Percentiles rank a stretch among this genome's conserved stretches.
phyloP scores from a whole-genome alignment of 35 echinoderm and acorn worm species.

The Lytechinus variegatus region DNA sequence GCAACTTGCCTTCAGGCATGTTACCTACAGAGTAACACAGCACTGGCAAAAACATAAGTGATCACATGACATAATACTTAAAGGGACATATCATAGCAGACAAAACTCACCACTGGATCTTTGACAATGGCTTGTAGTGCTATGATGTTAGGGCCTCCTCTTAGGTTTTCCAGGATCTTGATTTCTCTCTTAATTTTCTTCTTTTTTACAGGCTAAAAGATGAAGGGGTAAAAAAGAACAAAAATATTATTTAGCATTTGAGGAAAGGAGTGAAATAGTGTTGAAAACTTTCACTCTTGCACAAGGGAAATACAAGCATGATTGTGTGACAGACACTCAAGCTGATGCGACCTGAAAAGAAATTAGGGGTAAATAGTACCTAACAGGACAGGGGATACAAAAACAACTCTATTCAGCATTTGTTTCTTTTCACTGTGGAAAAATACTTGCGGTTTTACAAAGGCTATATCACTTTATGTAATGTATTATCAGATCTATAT shows the following conservation, averaged over 20 bases:
- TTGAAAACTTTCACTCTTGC: background rate
- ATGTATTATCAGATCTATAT: background rate
- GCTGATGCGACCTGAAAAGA: background rate
- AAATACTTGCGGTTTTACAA: background rate
- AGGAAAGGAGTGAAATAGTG: background rate
- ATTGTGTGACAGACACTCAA: background rate
- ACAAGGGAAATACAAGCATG: background rate
- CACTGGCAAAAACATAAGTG: background rate
- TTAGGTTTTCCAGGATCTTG: slow-evolving; percentile 96
- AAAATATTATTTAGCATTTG: background rate
- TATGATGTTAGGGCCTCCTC: slow-evolving; percentile 95
- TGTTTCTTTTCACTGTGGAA: background rate
- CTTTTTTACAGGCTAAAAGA: slow-evolving; percentile 93
- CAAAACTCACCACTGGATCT: slow-evolving; percentile 95
- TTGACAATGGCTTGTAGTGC: slow-evolving; percentile 99
- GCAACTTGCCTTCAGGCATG: background rate
- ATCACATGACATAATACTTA: background rate
- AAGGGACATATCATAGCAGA: background rate
- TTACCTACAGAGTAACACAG: background rate
- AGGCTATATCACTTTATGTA: background rate
- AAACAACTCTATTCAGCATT: background rate
- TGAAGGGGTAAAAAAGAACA: background rate
- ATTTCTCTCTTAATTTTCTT: slow-evolving; percentile 99
- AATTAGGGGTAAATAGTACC: background rate
- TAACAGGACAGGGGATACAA: background rate